Base-by-base conservation (phyloP, 2,797 vertebrate species). In the Galaxias olidus region DNA sequence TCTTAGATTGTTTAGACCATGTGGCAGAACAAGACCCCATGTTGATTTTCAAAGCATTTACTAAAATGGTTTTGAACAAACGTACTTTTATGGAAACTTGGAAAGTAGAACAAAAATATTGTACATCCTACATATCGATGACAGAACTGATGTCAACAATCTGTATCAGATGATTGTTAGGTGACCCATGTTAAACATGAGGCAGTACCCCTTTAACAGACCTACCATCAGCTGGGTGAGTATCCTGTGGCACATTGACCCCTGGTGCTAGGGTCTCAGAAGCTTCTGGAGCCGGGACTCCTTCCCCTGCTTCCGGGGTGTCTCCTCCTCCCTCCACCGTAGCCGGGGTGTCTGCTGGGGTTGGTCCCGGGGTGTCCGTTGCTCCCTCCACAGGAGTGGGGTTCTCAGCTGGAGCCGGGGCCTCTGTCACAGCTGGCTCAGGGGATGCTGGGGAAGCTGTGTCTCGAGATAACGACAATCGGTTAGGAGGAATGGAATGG, bases 181-280 rank as follows among this genome's bases (percentile, higher is more conserved):
- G 30, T 30, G 6, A 30, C 30, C 30, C 30, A 30, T 30, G 30
- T 30, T 30, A 30, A 30, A 2, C 30, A 30, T 30, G 30, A 30
- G 30, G 30, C 30, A 1, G 13, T 18, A 47, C 18, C 17, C 1
- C 18, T 20, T 8, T 5, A 0, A n/a, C 2, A 2, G 9, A 68
- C 72, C 77, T 43, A 89, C 86, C 83, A 51, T 85, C 85, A 54
- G 65, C 56, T 53, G 65, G 66, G 47, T 71, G 64, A 61, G 73
- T 72, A 9, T 75, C 73, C 0, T 63, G 50, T 54, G 68, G 50
- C 20, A 6, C 30, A 30, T 30, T 48, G 40, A 44, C 12, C 13
- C 1, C 61, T 4, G 75, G 63, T 12, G 72, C 55, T 1, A 75
- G 1, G 0, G 45, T 40, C 55, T 74, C 71, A 30, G 30, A 30